Evolutionary conservation across 1,140 invertebrate species (phyloP), one percentile per base, ranked within the genome.

Genomic region (Drosophila subpulchrella): DNA sequence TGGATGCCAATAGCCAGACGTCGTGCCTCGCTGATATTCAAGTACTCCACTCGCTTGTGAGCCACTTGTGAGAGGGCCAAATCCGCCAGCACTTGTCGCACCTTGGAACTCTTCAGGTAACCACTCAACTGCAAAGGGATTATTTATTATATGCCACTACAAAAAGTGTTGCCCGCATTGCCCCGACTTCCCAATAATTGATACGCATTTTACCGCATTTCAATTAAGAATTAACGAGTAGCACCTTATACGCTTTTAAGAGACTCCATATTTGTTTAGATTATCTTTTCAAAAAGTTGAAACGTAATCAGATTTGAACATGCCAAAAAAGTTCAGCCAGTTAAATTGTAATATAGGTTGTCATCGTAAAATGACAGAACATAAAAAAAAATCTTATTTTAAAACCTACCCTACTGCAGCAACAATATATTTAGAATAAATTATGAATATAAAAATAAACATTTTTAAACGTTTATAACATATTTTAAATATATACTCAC

Each of bases 61-160:
- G 97, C 95, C 3, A 98, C 94, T 92, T 97, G 96, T 8, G 96
- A 97, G 2, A 98, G 91, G 0, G 97, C 97, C 65, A 98, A 93
- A 92, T 98, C 97, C 0, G 97, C 97, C 92, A 98, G 94, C 0
- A 98, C 97, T 93, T 98, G 97, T 66, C 95, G 95, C 2, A 95
- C 95, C 93, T 95, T 95, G n/a, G 95, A 95, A 48, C 94, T 95
- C 78, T 96, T 95, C 41, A 96, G 92, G 75, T 96, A 96, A 12
- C 95, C 94, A 17, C 94, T 94, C 56, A 96, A 93, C 95, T 96
- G 80, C 13, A 92, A 93, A 32, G 6, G 4, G 55, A 6, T 36
- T 36, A 7, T 11, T 7, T 34, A 34, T 34, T 51, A 48, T 30
- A 13, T 5, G 27, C n/a, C 27, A 32, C 17, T 15, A 11, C 10